Conservation (phyloP, 2,113 vertebrate genomes). For the Erythrolamprus reginae region DNA sequence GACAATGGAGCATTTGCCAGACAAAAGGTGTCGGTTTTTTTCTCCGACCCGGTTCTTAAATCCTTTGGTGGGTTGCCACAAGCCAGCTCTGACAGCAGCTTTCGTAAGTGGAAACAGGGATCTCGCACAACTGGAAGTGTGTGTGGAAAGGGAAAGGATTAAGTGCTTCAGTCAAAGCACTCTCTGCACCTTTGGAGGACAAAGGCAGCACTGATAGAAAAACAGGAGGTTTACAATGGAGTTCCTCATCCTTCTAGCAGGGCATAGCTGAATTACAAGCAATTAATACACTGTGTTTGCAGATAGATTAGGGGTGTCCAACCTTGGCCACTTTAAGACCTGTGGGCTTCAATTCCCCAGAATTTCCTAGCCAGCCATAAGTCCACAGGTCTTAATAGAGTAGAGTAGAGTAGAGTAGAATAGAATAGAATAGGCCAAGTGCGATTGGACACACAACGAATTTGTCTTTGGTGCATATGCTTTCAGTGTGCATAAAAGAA, state of each 20-base stretch:
- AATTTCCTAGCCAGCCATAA: background rate
- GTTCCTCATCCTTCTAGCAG: background rate
- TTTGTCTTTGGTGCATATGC: too few species aligned
- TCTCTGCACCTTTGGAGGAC: background rate
- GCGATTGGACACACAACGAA: too few species aligned
- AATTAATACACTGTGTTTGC: background rate
- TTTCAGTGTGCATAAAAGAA: too few species aligned
- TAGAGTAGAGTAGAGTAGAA: too few species aligned
- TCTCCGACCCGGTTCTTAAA: background rate
- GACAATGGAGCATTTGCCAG: background rate
- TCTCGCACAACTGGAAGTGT: background rate
- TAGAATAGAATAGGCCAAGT: too few species aligned
- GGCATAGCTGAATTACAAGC: background rate
- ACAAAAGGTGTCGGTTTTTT: slow-evolving; percentile 17
- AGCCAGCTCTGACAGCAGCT: background rate
- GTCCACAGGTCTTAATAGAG: background rate
- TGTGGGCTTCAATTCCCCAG: background rate
- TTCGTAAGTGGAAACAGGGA: background rate
- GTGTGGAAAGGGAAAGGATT: background rate
- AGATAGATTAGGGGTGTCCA: background rate
- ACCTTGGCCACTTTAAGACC: background rate
- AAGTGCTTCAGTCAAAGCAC: background rate
- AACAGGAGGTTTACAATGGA: background rate
- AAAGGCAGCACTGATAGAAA: background rate
- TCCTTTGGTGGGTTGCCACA: background rate